These are phyloP conservation scores for Lamproptera curius DNA, from an alignment of 2,888 invertebrate species.

Conservation along the genomic window DNA sequence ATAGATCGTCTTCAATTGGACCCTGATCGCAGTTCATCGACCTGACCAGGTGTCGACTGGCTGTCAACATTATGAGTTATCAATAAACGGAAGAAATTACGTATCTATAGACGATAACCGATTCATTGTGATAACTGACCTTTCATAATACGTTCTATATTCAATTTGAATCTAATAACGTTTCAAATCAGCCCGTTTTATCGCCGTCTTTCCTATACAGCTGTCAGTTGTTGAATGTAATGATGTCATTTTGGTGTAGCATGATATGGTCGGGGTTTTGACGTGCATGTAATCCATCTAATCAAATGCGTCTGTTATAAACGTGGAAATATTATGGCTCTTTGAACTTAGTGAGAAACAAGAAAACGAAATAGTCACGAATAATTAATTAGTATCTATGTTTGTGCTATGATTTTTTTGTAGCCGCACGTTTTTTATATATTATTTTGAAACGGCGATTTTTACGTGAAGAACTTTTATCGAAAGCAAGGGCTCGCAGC, in stretches of 20 bases:
- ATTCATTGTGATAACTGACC: conserved; percentile 58
- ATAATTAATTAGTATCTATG: too few species aligned
- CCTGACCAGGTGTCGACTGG: conserved; percentile 65
- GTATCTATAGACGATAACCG: conserved; percentile 52
- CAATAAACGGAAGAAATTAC: conserved; percentile 68
- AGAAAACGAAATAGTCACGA: too few species aligned
- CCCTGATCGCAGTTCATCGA: conserved; percentile 46
- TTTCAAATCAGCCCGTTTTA: conserved; percentile 48
- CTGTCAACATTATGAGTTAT: conserved; percentile 61
- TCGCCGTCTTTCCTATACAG: conserved; percentile 44
- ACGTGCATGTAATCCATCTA: too few species aligned
- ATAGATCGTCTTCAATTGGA: conserved; percentile 1
- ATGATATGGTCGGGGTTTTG: too few species aligned
- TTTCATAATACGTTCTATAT: conserved; percentile 63
- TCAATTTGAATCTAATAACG: conserved; percentile 46
- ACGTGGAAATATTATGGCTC: too few species aligned
- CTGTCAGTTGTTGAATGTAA: conserved; percentile 46
- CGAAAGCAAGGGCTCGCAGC: too few species aligned
- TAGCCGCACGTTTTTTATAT: too few species aligned
- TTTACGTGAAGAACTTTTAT: too few species aligned
- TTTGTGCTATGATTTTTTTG: too few species aligned
- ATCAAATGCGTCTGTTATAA: too few species aligned
- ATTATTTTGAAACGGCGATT: too few species aligned
- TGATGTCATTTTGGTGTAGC: conserved; percentile 26
- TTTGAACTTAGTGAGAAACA: too few species aligned